These are phyloP conservation scores for Calidris pygmaea DNA, from an alignment of 2,113 vertebrate species.

Conservation along the genomic window DNA sequence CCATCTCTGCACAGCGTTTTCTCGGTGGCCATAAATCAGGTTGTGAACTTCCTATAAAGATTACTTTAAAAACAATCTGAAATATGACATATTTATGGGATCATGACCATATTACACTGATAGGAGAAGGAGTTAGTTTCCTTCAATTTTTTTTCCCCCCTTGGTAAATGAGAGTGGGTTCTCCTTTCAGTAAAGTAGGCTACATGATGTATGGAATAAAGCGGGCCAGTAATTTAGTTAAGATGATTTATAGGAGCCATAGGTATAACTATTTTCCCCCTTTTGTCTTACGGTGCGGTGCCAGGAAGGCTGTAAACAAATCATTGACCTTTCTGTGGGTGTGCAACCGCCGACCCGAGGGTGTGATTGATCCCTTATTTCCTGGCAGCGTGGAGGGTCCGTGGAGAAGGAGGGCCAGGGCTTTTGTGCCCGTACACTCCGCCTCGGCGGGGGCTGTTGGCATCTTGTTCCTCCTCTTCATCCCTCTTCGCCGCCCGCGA, in stretches of 20 bases:
- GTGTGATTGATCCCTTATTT: background rate
- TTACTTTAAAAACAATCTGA: constrained; percentile 26
- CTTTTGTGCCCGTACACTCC: background rate
- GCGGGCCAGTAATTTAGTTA: background rate
- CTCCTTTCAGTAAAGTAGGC: background rate
- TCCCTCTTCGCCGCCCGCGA: background rate
- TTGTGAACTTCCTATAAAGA: background rate
- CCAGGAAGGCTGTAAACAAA: constrained; percentile 56
- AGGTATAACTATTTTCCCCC: background rate
- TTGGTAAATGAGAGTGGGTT: background rate
- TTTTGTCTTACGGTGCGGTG: background rate
- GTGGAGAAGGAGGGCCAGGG: background rate
- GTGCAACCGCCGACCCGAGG: background rate
- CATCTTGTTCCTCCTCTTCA: fast-evolving
- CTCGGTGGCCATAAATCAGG: background rate
- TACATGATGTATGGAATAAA: background rate
- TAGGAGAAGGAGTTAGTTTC: background rate
- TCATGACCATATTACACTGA: background rate
- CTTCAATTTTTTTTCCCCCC: background rate
- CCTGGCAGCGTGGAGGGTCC: background rate
- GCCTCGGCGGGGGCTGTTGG: fast-evolving
- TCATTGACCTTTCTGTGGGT: background rate
- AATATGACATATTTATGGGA: constrained; percentile 5
- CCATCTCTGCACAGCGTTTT: background rate
- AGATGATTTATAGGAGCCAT: constrained; percentile 18